Evolutionary conservation across 2,888 invertebrate genomes (phyloP), one percentile per base, ranked within the genome.

Genomic region (Drosophila ustulata): DNA sequence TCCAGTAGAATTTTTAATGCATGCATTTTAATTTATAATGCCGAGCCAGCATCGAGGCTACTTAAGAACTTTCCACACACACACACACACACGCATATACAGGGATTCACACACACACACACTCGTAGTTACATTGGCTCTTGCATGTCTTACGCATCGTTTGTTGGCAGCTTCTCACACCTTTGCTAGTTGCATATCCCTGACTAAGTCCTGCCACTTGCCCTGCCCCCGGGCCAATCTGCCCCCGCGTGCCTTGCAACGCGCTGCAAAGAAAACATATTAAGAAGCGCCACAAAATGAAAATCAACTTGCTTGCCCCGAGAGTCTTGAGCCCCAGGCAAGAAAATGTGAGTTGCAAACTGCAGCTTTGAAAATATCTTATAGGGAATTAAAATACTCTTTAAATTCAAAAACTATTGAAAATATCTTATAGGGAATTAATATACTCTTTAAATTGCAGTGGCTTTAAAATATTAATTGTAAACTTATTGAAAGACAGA

Each of bases 21-120:
- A 78, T 90, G 90, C 82, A 89, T 90, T 89, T 89, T 90, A 89
- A 89, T 89, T 89, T 89, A 86, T 90, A 89, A 89, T 88, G 83
- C 86, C 81, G 65, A 80, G 76, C 66, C 71, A 74, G 70, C 82
- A 74, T 80, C 75, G 68, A 66, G 69, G 72, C 83, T 88, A 64
- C 64, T 64, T 64, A 64, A 64, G 64, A 64, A 64, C 49, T 64
- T 64, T 58, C 11, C 32, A 50, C 39, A 56, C 59, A 56, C 55
- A 57, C 59, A 77, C 51, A 52, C 13, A 43, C 55, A 57, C 50
- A 50, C 9, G 4, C 9, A 34, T 47, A 39, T 0, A 7, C 39
- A 13, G 7, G 39, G 39, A 39, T 39, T 39, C 39, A 62, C 52
- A 18, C 37, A 37, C n/a, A 45, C 37, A 50, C 46, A 34, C 13